Evolutionary conservation across 2,113 vertebrate genomes (phyloP).

Genomic region (Gadus macrocephalus): DNA sequence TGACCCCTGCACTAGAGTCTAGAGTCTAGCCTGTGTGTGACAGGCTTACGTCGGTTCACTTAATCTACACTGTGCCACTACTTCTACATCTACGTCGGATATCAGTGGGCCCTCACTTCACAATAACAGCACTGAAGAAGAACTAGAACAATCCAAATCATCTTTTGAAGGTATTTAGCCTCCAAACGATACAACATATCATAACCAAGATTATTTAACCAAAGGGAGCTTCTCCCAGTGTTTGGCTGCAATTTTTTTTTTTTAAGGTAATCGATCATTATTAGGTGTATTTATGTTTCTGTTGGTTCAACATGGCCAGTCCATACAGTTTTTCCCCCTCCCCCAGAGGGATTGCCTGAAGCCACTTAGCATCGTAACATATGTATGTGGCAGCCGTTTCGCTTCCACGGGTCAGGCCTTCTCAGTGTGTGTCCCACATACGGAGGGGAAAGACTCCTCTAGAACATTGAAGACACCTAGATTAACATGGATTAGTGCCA

Average conservation of each 20-base stretch:
- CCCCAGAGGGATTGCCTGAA: conserved; percentile 10
- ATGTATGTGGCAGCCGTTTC: conserved; percentile 38
- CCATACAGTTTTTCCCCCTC: too few relatives aligned
- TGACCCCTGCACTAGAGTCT: too few relatives aligned
- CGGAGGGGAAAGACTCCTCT: conserved; percentile 52
- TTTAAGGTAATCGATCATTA: not conserved
- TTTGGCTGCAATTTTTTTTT: not conserved
- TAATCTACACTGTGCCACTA: too few relatives aligned
- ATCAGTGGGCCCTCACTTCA: too few relatives aligned
- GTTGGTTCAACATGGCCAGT: too few relatives aligned
- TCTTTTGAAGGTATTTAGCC: not conserved
- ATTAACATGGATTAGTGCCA: conserved; percentile 72
- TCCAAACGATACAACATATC: not conserved
- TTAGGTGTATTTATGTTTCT: not conserved
- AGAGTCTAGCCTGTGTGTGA: too few relatives aligned
- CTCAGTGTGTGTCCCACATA: conserved; percentile 59
- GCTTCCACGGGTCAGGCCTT: conserved; percentile 40
- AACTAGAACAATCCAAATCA: not conserved
- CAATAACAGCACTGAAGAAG: too few relatives aligned
- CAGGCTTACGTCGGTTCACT: too few relatives aligned
- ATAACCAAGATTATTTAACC: not conserved
- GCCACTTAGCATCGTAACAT: conserved; percentile 30
- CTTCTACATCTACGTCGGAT: too few relatives aligned
- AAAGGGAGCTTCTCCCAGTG: not conserved
- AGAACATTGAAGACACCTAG: conserved; percentile 67